These are phyloP conservation scores for Anastrepha obliqua DNA, from an alignment of 1,140 invertebrate species.

Conservation along the genomic window DNA sequence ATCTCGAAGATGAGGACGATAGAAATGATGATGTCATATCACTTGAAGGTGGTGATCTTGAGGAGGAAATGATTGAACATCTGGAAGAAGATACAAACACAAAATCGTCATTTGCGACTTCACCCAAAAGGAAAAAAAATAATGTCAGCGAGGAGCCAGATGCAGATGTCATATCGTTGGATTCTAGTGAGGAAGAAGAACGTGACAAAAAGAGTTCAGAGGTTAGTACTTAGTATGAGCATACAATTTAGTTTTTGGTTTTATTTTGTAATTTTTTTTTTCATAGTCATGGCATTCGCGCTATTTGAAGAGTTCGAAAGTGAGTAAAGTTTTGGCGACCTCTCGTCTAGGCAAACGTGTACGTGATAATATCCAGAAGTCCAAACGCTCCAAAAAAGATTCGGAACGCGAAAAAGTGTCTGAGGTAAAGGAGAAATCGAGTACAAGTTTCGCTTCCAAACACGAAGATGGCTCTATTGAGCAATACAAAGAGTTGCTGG, in stretches of 20 bases:
- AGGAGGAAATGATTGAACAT: conserved; percentile 67
- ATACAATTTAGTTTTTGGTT: background rate
- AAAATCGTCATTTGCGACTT: background rate
- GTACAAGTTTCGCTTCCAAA: conserved; percentile 64
- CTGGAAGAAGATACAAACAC: conserved; percentile 60
- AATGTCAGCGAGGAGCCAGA: conserved; percentile 64
- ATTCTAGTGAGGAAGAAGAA: conserved; percentile 72
- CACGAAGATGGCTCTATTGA: conserved; percentile 72
- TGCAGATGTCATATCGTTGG: conserved; percentile 69
- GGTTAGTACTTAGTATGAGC: conserved; percentile 56
- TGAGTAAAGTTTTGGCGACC: conserved; percentile 77
- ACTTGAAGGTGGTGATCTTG: conserved; percentile 68
- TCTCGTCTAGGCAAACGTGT: conserved; percentile 77
- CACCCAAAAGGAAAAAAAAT: conserved; percentile 56
- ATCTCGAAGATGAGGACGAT: conserved; percentile 65
- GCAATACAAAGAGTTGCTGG: conserved; percentile 70
- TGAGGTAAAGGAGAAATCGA: conserved; percentile 58
- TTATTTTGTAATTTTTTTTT: background rate
- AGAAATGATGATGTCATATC: conserved; percentile 73
- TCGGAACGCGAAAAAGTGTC: conserved; percentile 50
- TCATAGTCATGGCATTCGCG: conserved; percentile 70
- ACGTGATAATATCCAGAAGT: conserved; percentile 78
- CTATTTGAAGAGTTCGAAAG: conserved; percentile 76
- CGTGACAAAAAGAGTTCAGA: conserved; percentile 62
- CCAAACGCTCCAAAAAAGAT: conserved; percentile 74